Evolutionary conservation across 1,140 invertebrate species (phyloP).

Genomic region (Drosophila gunungcola): DNA sequence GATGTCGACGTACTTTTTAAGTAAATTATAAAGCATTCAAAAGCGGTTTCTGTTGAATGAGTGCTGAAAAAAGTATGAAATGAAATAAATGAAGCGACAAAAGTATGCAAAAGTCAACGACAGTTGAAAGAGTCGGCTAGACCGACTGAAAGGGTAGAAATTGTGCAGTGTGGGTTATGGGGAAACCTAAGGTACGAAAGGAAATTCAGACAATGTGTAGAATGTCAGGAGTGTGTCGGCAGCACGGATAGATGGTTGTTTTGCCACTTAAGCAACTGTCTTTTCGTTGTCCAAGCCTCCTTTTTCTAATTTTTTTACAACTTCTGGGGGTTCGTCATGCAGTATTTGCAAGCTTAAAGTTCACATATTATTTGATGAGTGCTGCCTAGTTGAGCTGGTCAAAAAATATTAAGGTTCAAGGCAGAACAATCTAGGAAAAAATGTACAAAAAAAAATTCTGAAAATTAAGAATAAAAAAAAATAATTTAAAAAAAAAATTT

Average conservation of each 20-base stretch:
- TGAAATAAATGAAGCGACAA: slow-evolving; percentile 15
- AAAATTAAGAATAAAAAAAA: no score
- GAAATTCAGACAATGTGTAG: slow-evolving; percentile 61
- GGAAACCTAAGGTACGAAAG: slow-evolving; percentile 20
- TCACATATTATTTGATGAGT: not conserved
- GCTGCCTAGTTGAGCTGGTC: no score
- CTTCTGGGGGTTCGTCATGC: slow-evolving; percentile 1
- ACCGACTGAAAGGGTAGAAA: slow-evolving; percentile 16
- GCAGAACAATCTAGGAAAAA: no score
- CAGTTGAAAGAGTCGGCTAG: slow-evolving; percentile 27
- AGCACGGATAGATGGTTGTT: slow-evolving; percentile 1
- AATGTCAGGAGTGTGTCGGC: slow-evolving; percentile 20
- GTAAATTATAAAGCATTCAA: slow-evolving; percentile 71
- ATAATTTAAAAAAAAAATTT: no score
- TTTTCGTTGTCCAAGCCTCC: slow-evolving; percentile 15
- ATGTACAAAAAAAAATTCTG: no score
- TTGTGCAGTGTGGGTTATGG: not conserved
- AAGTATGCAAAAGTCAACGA: slow-evolving; percentile 54
- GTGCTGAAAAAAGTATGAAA: slow-evolving; percentile 22
- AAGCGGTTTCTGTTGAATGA: slow-evolving; percentile 20
- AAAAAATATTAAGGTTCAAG: no score
- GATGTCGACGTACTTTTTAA: slow-evolving; percentile 57
- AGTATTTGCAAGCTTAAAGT: slow-evolving; percentile 14
- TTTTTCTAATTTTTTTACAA: slow-evolving; percentile 1
- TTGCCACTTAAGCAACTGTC: slow-evolving; percentile 11